Conservation (phyloP, 2,113 vertebrate species). For the Vimba vimba region DNA sequence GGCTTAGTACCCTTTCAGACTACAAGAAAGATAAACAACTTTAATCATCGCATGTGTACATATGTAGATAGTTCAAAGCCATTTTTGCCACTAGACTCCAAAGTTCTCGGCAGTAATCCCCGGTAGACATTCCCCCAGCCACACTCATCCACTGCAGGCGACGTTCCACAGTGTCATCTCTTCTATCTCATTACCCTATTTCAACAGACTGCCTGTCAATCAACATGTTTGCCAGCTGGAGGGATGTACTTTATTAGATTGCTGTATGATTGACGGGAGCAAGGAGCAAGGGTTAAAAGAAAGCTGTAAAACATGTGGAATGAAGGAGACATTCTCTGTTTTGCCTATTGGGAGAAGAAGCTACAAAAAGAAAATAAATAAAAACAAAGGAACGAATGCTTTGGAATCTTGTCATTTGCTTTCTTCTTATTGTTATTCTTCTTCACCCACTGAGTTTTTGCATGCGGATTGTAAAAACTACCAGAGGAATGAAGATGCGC, state of each 20-base stretch:
- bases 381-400: neutral
- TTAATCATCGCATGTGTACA: slow-evolving; percentile 34
- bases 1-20: slow-evolving; percentile 21
- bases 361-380: neutral
- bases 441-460: neutral
- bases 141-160: slow-evolving; percentile 22
- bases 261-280: slow-evolving; percentile 42
- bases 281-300: slow-evolving; percentile 34
- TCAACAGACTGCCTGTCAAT: slow-evolving; percentile 48
- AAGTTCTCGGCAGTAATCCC: slow-evolving; percentile 25
- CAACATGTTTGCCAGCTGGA: slow-evolving; percentile 35
- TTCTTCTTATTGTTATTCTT: neutral
- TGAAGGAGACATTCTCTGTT: slow-evolving; percentile 2
- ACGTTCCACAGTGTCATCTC: slow-evolving; percentile 40
- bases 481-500: neutral
- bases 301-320: slow-evolving; percentile 4
- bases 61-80: slow-evolving; percentile 34
- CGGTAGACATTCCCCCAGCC: slow-evolving; percentile 24
- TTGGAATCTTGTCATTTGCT: neutral
- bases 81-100: slow-evolving; percentile 31
- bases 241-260: slow-evolving; percentile 39
- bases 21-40: slow-evolving; percentile 42
- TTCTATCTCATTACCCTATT: slow-evolving; percentile 51
- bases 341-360: neutral
- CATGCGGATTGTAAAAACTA: neutral